Evolutionary conservation across 1,140 invertebrate genomes (phyloP).

Genomic region (Eumeta japonica): DNA sequence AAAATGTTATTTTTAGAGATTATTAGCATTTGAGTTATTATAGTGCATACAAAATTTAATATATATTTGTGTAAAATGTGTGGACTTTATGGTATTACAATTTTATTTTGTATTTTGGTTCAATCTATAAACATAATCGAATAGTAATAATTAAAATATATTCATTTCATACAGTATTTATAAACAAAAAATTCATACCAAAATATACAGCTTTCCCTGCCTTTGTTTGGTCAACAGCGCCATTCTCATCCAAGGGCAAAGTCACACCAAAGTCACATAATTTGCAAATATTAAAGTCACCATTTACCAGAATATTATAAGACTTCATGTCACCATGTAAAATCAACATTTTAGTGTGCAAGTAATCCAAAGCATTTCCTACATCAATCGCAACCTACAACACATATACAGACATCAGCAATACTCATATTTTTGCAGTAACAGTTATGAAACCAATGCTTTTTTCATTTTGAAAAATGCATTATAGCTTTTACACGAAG

Average conservation of each 20-base stretch:
- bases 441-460: too few relatives aligned
- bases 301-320: constrained; percentile 75
- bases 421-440: too few relatives aligned
- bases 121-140: too few relatives aligned
- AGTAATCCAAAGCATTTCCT: constrained; percentile 71
- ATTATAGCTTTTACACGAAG: too few relatives aligned
- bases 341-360: constrained; percentile 70
- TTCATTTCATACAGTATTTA: not conserved
- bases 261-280: constrained; percentile 85
- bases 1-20: too few relatives aligned
- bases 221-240: constrained; percentile 60
- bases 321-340: constrained; percentile 86
- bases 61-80: too few relatives aligned
- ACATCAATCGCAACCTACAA: constrained; percentile 63
- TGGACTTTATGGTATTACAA: too few relatives aligned
- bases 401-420: constrained; percentile 1
- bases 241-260: constrained; percentile 66
- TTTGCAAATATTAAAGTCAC: constrained; percentile 73
- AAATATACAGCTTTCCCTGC: constrained; percentile 48
- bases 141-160: not conserved
- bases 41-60: too few relatives aligned
- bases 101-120: too few relatives aligned
- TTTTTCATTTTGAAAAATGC: too few relatives aligned
- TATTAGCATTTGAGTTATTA: too few relatives aligned
- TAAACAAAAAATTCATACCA: too few relatives aligned